These are phyloP conservation scores for Oedothorax gibbosus DNA, from an alignment of 1,140 invertebrate species.

Conservation along the genomic window DNA sequence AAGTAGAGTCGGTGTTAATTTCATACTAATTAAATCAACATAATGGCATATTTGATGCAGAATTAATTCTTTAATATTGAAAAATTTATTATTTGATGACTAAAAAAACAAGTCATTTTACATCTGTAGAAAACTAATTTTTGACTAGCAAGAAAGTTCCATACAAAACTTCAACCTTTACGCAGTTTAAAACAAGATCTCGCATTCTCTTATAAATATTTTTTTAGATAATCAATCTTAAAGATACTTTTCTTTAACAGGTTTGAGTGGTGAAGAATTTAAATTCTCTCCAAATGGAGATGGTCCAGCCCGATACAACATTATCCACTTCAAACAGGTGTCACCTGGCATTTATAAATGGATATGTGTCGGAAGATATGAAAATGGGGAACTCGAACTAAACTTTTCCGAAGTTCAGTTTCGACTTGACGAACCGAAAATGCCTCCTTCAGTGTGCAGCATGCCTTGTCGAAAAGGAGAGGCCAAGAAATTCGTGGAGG, in stretches of 20 bases:
- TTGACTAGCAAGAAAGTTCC: too few relatives aligned
- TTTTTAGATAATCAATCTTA: too few relatives aligned
- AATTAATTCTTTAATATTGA: too few relatives aligned
- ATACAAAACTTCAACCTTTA: too few relatives aligned
- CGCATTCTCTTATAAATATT: too few relatives aligned
- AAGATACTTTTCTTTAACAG: not conserved
- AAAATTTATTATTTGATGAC: too few relatives aligned
- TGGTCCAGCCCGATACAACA: conserved; percentile 93
- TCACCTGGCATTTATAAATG: conserved; percentile 80
- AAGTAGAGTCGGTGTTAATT: too few relatives aligned
- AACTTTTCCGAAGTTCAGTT: conserved; percentile 74
- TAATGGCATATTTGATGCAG: too few relatives aligned
- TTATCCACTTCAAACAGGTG: conserved; percentile 92
- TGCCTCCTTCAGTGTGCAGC: conserved; percentile 92
- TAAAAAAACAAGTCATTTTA: too few relatives aligned
- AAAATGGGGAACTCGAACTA: conserved; percentile 80
- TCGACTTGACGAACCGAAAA: conserved; percentile 74
- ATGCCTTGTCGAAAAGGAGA: conserved; percentile 90
- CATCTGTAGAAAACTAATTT: too few relatives aligned
- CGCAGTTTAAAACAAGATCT: too few relatives aligned
- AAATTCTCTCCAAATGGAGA: conserved; percentile 86
- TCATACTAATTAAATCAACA: too few relatives aligned
- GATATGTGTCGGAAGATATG: conserved; percentile 86
- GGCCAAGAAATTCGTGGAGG: conserved; percentile 90
- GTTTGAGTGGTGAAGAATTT: conserved; percentile 84